These are phyloP conservation scores for Phalloptychus januarius DNA, from an alignment of 2,797 vertebrate genomes.

Conservation along the genomic window DNA sequence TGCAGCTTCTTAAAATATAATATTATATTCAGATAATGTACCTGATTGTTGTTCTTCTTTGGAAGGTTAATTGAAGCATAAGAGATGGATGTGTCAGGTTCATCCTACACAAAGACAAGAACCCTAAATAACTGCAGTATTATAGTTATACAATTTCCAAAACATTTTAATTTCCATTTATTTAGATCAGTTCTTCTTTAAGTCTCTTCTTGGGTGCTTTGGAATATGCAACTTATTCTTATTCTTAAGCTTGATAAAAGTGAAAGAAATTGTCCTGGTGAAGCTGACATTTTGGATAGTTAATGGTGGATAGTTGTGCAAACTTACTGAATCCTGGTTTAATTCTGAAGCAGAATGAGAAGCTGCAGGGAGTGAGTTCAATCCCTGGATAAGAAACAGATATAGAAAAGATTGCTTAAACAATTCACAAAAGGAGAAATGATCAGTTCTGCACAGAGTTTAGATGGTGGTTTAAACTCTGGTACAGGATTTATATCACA, in stretches of 20 bases:
- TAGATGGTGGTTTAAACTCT: no score
- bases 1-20: background rate
- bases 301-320: background rate
- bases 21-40: background rate
- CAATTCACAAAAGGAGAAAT: no score
- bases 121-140: background rate
- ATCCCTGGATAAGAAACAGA: no score
- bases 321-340: background rate
- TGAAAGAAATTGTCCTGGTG: background rate
- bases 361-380: background rate
- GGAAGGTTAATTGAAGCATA: conserved; percentile 35
- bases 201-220: background rate
- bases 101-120: conserved; percentile 19
- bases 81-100: conserved; percentile 16
- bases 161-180: background rate
- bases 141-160: background rate
- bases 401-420: no score
- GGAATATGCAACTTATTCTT: background rate
- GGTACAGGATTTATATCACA: no score
- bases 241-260: background rate
- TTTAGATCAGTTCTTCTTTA: no score
- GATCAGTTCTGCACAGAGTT: no score
- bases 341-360: background rate
- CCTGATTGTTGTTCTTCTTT: conserved; percentile 6
- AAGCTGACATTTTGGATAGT: background rate